A percentile compares a stretch with the other conserved stretches of the same genome.
These are phyloP conservation scores for Stichopus chloronotus DNA, from an alignment of 35 echinoderm and acorn worm species.

Conservation along the genomic window DNA sequence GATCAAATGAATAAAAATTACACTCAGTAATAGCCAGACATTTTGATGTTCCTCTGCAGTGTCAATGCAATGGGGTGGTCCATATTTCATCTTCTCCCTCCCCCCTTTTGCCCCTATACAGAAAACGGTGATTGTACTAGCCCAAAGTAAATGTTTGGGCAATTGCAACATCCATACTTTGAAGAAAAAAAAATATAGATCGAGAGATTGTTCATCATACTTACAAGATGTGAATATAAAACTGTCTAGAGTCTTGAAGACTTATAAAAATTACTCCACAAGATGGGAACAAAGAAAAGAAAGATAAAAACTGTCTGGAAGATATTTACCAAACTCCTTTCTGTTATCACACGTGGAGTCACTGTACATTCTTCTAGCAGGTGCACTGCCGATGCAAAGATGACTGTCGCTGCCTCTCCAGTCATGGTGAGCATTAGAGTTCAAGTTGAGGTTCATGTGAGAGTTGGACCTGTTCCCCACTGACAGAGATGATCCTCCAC, in stretches of 20 bases:
- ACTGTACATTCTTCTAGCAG: constrained; percentile 79
- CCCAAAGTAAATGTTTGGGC: too few relatives aligned
- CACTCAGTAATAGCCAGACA: too few relatives aligned
- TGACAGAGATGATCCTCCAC: constrained; percentile 23
- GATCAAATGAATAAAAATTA: too few relatives aligned
- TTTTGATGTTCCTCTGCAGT: too few relatives aligned
- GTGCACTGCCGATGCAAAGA: constrained; percentile 11
- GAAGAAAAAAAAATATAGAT: too few relatives aligned
- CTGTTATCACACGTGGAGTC: constrained; percentile 69
- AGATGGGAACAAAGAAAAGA: neutral
- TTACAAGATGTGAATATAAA: too few relatives aligned
- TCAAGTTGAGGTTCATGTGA: constrained; percentile 53
- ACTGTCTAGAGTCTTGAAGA: too few relatives aligned
- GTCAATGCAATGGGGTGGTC: neutral
- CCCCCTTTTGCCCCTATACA: neutral
- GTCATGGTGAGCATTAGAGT: constrained; percentile 65
- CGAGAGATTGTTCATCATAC: too few relatives aligned
- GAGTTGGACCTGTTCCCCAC: constrained; percentile 58
- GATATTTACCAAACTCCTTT: constrained; percentile 64
- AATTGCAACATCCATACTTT: too few relatives aligned
- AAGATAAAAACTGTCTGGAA: neutral
- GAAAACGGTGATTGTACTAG: too few relatives aligned
- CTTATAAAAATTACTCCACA: neutral
- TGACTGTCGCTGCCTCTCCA: constrained; percentile 61
- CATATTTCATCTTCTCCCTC: neutral